These are phyloP conservation scores for Mormoops blainvillei DNA, from an alignment of 2,113 vertebrate species.

Conservation along the genomic window DNA sequence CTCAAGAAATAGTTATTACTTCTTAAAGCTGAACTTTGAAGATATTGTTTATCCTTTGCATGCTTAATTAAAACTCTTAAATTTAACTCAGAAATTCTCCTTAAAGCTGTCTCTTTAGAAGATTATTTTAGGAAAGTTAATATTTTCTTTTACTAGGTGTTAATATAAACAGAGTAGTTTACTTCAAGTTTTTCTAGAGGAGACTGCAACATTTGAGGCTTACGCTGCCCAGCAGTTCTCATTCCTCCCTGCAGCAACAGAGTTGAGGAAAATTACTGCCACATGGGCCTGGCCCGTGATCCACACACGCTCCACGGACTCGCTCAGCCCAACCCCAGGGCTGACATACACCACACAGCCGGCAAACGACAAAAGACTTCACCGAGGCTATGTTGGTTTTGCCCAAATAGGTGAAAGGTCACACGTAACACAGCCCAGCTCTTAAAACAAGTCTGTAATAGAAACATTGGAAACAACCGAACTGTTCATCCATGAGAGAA, in stretches of 20 bases:
- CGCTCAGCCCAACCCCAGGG: constrained; percentile 58
- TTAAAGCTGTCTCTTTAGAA: constrained; percentile 41
- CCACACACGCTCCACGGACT: constrained; percentile 55
- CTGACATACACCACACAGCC: background rate
- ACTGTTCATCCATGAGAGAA: background rate
- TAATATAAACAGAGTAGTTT: constrained; percentile 44
- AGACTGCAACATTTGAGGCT: constrained; percentile 56
- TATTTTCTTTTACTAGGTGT: constrained; percentile 62
- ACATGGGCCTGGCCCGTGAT: constrained; percentile 73
- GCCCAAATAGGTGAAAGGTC: background rate
- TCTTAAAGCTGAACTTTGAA: constrained; percentile 60
- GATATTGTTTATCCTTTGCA: constrained; percentile 39
- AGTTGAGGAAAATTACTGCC: constrained; percentile 77
- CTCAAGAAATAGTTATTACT: constrained; percentile 38
- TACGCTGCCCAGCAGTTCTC: constrained; percentile 48
- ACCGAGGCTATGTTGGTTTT: background rate
- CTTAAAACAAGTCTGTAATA: background rate
- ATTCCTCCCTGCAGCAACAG: constrained; percentile 63
- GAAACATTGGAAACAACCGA: background rate
- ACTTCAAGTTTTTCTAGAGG: constrained; percentile 49
- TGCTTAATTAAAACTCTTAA: constrained; percentile 63
- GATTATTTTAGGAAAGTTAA: constrained; percentile 55
- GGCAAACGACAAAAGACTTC: constrained; percentile 15
- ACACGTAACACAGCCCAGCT: background rate
- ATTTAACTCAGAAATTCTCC: constrained; percentile 62